Percentiles rank a stretch among this genome's conserved stretches.
Conservation (phyloP, 2,888 invertebrate genomes). For the Chymomyza fuscimana region DNA sequence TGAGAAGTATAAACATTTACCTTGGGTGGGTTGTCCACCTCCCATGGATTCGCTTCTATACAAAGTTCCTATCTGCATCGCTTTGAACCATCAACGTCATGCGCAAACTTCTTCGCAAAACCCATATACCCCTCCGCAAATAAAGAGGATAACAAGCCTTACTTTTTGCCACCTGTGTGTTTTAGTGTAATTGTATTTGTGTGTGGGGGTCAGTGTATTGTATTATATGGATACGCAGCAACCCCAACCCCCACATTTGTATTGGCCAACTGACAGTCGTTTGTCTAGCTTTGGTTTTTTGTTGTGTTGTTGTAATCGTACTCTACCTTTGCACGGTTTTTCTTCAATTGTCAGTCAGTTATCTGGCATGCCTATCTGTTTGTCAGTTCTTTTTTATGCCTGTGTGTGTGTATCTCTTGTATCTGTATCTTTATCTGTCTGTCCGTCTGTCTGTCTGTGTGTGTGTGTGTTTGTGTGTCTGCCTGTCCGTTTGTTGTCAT, state of each 20-base stretch:
- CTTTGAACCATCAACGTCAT: too few relatives aligned
- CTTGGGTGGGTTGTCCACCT: too few relatives aligned
- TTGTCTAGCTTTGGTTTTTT: neutral
- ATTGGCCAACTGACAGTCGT: neutral
- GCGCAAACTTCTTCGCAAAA: too few relatives aligned
- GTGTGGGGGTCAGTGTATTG: neutral
- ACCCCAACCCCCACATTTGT: neutral
- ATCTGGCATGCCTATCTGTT: conserved; percentile 1
- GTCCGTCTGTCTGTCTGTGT: neutral
- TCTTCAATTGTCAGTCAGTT: conserved; percentile 1
- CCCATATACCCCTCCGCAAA: neutral
- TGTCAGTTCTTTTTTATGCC: conserved; percentile 14
- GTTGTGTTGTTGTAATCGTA: neutral
- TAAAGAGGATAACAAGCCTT: neutral
- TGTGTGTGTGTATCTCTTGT: conserved; percentile 7
- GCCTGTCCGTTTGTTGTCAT: conserved; percentile 16
- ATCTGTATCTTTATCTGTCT: neutral
- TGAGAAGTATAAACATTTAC: too few relatives aligned
- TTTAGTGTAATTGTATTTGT: neutral
- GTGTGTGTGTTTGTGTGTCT: conserved; percentile 15
- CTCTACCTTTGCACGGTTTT: neutral
- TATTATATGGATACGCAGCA: neutral
- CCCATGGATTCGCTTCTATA: too few relatives aligned
- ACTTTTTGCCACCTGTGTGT: neutral
- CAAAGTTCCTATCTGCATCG: too few relatives aligned